Conservation (phyloP, 2,113 vertebrate genomes). For the Cichladusa arquata region DNA sequence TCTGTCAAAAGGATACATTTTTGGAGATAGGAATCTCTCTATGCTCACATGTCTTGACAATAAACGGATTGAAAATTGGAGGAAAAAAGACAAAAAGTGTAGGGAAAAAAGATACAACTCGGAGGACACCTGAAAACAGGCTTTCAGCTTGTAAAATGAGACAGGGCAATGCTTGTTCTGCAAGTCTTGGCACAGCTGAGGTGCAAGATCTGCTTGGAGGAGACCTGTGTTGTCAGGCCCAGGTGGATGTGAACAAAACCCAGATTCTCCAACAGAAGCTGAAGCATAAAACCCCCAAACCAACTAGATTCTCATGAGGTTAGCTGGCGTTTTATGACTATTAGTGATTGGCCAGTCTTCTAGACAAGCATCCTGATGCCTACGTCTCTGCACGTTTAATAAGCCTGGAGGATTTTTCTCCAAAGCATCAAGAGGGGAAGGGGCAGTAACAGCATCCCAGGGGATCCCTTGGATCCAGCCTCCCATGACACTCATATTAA, state of each 20-base stretch:
- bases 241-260: background rate
- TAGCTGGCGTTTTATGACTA: background rate
- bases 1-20: background rate
- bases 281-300: background rate
- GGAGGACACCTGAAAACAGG: background rate
- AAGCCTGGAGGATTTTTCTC: background rate
- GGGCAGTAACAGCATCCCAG: fast-evolving
- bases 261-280: background rate
- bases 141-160: background rate
- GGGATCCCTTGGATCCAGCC: fast-evolving
- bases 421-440: background rate
- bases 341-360: background rate
- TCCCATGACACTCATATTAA: fast-evolving
- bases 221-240: background rate
- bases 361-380: background rate
- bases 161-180: background rate
- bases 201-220: background rate
- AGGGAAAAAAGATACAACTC: background rate
- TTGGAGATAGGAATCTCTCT: background rate
- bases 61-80: background rate
- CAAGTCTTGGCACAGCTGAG: background rate
- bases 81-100: background rate
- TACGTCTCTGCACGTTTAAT: background rate
- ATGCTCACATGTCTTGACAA: background rate
- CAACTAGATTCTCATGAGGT: background rate